These are phyloP conservation scores for Thecocarcelia acutangulata DNA, from an alignment of 2,888 invertebrate species.

Conservation along the genomic window DNA sequence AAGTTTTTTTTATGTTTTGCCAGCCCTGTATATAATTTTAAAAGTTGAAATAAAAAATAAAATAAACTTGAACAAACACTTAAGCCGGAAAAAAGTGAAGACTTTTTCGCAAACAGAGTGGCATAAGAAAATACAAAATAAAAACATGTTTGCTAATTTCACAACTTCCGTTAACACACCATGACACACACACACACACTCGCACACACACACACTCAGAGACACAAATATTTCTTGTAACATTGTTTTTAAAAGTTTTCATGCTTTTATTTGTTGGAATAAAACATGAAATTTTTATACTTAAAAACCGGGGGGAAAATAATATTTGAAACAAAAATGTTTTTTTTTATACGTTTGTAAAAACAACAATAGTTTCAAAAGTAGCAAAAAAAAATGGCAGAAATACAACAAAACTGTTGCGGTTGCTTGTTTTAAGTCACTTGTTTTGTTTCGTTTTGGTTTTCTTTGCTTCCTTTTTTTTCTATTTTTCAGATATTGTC, in stretches of 20 bases:
- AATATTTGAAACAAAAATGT: not conserved
- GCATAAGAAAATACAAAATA: slow-evolving; percentile 29
- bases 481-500: not conserved
- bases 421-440: slow-evolving; percentile 22
- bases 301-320: not conserved
- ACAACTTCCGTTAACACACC: slow-evolving; percentile 64
- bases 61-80: slow-evolving; percentile 1
- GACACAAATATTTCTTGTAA: slow-evolving; percentile 53
- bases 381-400: not conserved
- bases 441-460: not conserved
- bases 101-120: not conserved
- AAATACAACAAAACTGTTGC: slow-evolving; percentile 6
- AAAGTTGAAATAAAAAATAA: not conserved
- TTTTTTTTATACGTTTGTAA: not conserved
- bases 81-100: not conserved
- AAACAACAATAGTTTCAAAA: not conserved
- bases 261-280: not conserved
- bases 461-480: no score
- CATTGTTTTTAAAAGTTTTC: slow-evolving; percentile 21
- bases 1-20: not conserved
- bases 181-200: slow-evolving; percentile 54
- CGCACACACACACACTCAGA: slow-evolving; percentile 48
- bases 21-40: not conserved
- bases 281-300: slow-evolving; percentile 19
- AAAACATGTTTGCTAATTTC: slow-evolving; percentile 67